Conservation (phyloP, 2,797 vertebrate species). For the Syndactyla subalaris region DNA sequence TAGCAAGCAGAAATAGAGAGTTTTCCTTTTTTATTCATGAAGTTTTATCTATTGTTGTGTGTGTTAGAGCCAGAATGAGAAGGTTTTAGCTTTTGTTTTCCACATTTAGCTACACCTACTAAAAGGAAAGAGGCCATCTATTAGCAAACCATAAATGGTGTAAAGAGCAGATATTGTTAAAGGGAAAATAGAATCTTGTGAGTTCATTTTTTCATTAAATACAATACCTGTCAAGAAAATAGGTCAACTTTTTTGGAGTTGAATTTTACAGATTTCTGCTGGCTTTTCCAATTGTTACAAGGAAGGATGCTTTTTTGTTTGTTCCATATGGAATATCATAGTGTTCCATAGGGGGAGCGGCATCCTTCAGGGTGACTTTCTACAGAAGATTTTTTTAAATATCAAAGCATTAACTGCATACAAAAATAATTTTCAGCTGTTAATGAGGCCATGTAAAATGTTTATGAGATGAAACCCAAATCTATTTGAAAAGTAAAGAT, state of each 20-base stretch:
- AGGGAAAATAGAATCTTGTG: neutral
- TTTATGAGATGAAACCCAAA: neutral
- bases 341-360: neutral
- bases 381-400: neutral
- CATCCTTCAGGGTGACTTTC: neutral
- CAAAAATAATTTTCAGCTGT: constrained; percentile 18
- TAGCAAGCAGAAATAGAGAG: neutral
- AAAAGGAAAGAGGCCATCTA: neutral
- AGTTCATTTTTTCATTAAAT: constrained; percentile 21
- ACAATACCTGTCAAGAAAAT: constrained; percentile 27
- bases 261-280: neutral
- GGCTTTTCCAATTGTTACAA: constrained; percentile 30
- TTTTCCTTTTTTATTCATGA: neutral
- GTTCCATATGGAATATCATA: neutral
- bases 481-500: neutral
- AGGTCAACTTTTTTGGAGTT: neutral
- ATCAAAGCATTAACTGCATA: neutral
- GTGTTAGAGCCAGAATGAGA: neutral
- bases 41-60: neutral
- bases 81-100: neutral
- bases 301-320: neutral
- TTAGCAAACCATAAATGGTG: neutral
- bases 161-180: neutral
- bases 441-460: neutral
- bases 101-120: neutral